These are phyloP conservation scores for Stegodyphus mimosarum DNA, from an alignment of 1,140 invertebrate genomes.

Conservation along the genomic window DNA sequence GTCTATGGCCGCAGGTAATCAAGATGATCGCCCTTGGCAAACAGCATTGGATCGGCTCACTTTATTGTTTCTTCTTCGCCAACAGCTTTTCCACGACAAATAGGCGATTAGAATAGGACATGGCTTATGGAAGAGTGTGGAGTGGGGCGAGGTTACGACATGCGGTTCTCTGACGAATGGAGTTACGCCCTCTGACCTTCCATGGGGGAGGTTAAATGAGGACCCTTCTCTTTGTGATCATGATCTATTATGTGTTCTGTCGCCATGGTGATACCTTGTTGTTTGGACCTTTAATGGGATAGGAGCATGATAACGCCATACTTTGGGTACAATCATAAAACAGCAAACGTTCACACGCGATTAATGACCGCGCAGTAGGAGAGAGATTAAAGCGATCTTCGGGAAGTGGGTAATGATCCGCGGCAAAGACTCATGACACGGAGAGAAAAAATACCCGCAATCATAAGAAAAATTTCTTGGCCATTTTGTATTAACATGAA, in stretches of 20 bases:
- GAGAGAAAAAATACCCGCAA: no score
- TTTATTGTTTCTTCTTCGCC: slow-evolving; percentile 53
- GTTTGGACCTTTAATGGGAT: slow-evolving; percentile 22
- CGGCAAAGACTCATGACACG: no score
- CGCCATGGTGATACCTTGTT: slow-evolving; percentile 51
- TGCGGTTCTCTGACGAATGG: slow-evolving; percentile 38
- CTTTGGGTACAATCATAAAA: slow-evolving; percentile 6
- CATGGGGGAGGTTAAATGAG: slow-evolving; percentile 29
- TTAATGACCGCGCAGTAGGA: background rate
- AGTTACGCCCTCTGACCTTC: slow-evolving; percentile 54
- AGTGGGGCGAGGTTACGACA: slow-evolving; percentile 22
- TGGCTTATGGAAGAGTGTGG: no score
- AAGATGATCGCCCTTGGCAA: slow-evolving; percentile 59
- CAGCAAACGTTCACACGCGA: slow-evolving; percentile 39
- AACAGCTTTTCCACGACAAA: slow-evolving; percentile 51
- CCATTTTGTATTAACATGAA: no score
- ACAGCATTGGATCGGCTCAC: slow-evolving; percentile 34
- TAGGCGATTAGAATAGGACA: slow-evolving; percentile 40
- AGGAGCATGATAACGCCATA: slow-evolving; percentile 20
- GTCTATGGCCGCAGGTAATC: slow-evolving; percentile 54
- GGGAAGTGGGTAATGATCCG: no score
- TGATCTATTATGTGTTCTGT: slow-evolving; percentile 54
- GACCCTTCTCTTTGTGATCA: slow-evolving; percentile 32
- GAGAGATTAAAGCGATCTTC: no score
- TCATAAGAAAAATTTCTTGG: no score